These are phyloP conservation scores for Limnephilus lunatus DNA, from an alignment of 2,888 invertebrate genomes.

Conservation along the genomic window DNA sequence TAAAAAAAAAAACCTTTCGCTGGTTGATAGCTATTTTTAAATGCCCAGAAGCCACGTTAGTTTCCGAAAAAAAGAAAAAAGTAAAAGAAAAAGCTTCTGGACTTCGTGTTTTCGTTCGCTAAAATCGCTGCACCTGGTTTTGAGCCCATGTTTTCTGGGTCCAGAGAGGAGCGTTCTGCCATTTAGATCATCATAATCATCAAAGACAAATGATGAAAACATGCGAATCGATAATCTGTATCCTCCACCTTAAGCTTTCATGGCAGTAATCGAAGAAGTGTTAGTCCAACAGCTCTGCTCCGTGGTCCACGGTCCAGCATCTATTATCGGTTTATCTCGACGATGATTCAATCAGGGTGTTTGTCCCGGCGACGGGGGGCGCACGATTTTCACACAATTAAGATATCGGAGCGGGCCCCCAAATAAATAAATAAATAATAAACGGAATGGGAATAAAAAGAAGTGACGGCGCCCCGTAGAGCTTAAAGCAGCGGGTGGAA, in stretches of 20 bases:
- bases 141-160: no score
- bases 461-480: conserved; percentile 52
- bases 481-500: conserved; percentile 14
- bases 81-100: no score
- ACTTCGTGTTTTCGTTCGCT: no score
- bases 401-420: conserved; percentile 64
- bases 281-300: not conserved
- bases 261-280: not conserved
- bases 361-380: conserved; percentile 63
- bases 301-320: conserved; percentile 20
- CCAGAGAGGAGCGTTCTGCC: no score
- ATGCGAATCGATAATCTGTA: not conserved
- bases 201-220: not conserved
- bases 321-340: conserved; percentile 49
- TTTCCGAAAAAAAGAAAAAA: no score
- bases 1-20: no score
- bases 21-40: no score
- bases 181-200: not conserved
- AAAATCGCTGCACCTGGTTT: no score
- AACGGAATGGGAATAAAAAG: conserved; percentile 57
- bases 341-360: conserved; percentile 65
- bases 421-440: conserved; percentile 65
- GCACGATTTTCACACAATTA: conserved; percentile 66
- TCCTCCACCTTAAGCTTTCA: not conserved
- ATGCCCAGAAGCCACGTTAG: no score